Base-by-base conservation (phyloP, 1,140 invertebrate species). In the Drosophila paulistorum region DNA sequence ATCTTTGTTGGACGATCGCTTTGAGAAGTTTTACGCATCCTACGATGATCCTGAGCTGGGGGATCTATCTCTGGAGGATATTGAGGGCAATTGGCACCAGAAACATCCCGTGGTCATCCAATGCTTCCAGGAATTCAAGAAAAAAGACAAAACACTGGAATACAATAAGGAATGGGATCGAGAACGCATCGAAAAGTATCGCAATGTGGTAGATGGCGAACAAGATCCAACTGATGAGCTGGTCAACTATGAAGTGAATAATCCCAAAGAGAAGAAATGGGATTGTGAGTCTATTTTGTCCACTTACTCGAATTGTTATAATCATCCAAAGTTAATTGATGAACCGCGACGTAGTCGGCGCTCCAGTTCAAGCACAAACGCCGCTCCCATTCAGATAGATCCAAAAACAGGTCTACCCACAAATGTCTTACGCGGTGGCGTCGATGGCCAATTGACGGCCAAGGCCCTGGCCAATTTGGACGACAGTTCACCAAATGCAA, bases 11-110 rank as follows among this genome's bases (percentile, higher is more conserved):
- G 98, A 99, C 94, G 95, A 98, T 85, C 94, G 95, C 85, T 99
- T 99, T 94, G 98, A 99, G 93, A 95, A 96, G 93, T 97, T 97
- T 79, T 97, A 96, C 93, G 95, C 95, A 17, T 94, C 94, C 67
- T 99, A 99, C 89, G 96, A 98, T 89, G 97, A 99, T 71, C 95
- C 94, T 30, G 97, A 98, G 93, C 95, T 99, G 60, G 98, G 98
- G 4, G 95, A 97, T 14, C 91, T 98, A 23, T 97, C 98, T 79
- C 94, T 95, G 79, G 97, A 98, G 79, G 97, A 98, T 89, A 98
- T 98, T 48, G 97, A 98, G 90, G 97, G 97, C 4, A 93, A 94
- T 81, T 91, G 97, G 62, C 93, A 94, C 14, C 93, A 95, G 59
- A 94, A 95, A 23, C 95, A 96, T 73, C 93, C 95, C 7, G 91